Evolutionary conservation across 2,113 vertebrate genomes (phyloP), one percentile per base, ranked within the genome.

Genomic region (Grammomys surdaster): DNA sequence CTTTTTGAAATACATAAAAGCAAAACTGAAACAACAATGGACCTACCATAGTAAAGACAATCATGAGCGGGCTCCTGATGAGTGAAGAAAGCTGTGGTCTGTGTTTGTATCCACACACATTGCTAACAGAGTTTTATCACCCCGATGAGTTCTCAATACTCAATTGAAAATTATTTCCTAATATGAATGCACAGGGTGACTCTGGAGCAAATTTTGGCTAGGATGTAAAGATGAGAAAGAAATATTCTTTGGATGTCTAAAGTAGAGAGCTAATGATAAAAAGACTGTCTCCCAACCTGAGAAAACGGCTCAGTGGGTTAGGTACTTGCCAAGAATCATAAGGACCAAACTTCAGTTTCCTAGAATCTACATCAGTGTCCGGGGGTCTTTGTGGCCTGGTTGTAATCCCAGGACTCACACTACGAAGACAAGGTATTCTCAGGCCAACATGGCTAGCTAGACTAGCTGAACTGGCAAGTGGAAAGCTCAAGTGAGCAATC

Each of bases 1-100:
- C 20, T 26, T 90, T 95, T 63, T 96, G 17, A 88, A 94, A 92
- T 67, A 63, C 36, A 82, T 56, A 40, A 51, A 87, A 95, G 73
- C n/a, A 89, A 93, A 96, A 95, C 56, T 6, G 2, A 91, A 28
- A 84, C 36, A 24, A 8, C 80, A 90, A 95, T 82, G 19, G 76
- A 95, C 31, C 12, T 9, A 69, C 75, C 60, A 78, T 3, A 51
- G 2, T 82, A 20, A 70, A 51, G 6, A 51, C 48, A 24, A 94
- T 31, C 48, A 56, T 67, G 63, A 24, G 4, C 20, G 69, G 36
- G 6, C 16, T 60, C 19, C 40, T 22, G 6, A 70, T 31, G 1
- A 17, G 58, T 48, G 63, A 43, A 93, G 51, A 69, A 67, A 22
- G 31, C 0, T 11, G 33, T 4, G 48, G 1, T 54, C n/a, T 88